Base-by-base conservation (phyloP, 2,797 vertebrate species). In the Anguilla anguilla region DNA sequence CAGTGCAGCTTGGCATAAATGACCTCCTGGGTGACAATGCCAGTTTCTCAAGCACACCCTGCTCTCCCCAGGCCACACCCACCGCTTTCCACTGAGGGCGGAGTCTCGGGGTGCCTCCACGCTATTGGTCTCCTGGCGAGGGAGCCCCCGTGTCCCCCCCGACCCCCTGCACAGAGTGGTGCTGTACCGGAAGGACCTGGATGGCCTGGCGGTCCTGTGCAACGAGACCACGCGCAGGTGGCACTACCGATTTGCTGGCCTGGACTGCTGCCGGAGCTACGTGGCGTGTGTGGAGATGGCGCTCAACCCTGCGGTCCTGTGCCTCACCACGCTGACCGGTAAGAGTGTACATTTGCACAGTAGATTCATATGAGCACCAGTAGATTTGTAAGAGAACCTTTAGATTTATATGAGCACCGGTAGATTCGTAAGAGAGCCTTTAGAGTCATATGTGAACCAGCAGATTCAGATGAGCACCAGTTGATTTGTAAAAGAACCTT, bases 41-140 rank as follows among this genome's bases (percentile, higher is more conserved):
- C 67, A 31, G 72, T 1, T 39, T 25, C 22, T 28, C 5, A 0
- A 9, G 0, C 86, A 74, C 46, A 67, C 3, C 5, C 19, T 67
- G 19, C 61, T 3, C 46, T 0, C 86, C 28, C 53, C 2, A 96
- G 95, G 95, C 17, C 90, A 94, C 90, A 93, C 93, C 0, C 0
- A 0, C 0, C 92, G 88, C 51, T 85, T 92, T 6, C 90, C 94
- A 1, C 3, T 95, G 85, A 91, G 74, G 15, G 90, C 95, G 10
- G 87, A 92, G 88, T 92, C 92, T 88, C 92, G 89, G 57, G 90
- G 88, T 83, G 1, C 89, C 15, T 90, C 92, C 17, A 90, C 86
- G 84, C 31, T 96, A 74, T 86, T 92, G 86, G 22, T 96, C 0
- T 93, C 93, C 82, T 96, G 95, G 95, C 11, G 19, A 17, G 84